phyloP scores from a whole-genome alignment of 2,113 vertebrate genomes.

The Passer domesticus region DNA sequence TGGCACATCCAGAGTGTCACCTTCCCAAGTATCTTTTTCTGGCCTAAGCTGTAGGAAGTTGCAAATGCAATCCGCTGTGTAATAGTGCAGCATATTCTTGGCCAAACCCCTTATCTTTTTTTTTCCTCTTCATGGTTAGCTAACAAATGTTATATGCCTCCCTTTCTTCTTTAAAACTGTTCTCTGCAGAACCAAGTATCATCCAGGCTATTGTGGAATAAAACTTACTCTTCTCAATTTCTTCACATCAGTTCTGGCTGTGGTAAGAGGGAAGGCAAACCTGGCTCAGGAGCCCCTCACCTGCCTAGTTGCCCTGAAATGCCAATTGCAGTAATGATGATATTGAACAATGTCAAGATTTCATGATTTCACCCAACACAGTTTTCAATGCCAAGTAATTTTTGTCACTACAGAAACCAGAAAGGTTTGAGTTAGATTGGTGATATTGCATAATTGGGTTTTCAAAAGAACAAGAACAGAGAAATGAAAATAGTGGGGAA shows the following conservation, averaged over 20 bases:
- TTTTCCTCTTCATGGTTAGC: not conserved
- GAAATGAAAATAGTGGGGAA: constrained; percentile 63
- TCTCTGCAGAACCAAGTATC: not conserved
- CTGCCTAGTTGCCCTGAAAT: not conserved
- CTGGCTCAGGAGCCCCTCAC: not conserved
- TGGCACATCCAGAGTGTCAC: constrained; percentile 53
- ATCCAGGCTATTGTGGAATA: not conserved
- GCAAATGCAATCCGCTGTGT: constrained; percentile 50
- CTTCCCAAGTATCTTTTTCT: constrained; percentile 63
- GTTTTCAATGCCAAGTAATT: not conserved
- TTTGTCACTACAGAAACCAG: constrained; percentile 23
- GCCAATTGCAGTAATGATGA: not conserved
- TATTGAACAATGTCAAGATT: not conserved
- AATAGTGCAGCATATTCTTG: constrained; percentile 44
- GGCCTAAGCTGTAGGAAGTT: constrained; percentile 53
- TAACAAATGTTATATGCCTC: not conserved
- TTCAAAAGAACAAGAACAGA: constrained; percentile 65
- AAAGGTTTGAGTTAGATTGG: not conserved
- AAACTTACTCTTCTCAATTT: not conserved
- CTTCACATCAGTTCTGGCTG: not conserved
- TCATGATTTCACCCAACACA: not conserved
- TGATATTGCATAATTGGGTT: constrained; percentile 51
- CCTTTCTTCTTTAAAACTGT: not conserved
- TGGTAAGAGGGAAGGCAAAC: not conserved
- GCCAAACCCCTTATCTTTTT: not conserved